These are phyloP conservation scores for Choloepus hoffmanni DNA, from an alignment of 2,113 vertebrate species.

Conservation along the genomic window DNA sequence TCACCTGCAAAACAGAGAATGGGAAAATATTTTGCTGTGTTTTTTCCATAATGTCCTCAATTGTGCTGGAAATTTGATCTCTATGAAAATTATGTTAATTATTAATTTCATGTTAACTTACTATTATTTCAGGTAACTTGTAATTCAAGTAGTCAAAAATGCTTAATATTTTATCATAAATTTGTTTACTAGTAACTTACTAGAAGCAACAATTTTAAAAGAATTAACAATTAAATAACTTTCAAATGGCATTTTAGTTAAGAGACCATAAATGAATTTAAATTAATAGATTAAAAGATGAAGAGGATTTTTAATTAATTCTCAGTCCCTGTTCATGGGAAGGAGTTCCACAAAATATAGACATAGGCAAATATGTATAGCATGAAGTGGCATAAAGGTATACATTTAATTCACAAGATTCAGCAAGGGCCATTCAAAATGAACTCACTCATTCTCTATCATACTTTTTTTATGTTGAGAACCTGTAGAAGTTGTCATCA, in stretches of 20 bases:
- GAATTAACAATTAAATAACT: not conserved
- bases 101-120: not conserved
- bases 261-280: not conserved
- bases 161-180: slow-evolving; percentile 1
- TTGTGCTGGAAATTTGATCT: not conserved
- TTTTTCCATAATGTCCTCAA: not conserved
- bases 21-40: not conserved
- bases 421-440: not conserved
- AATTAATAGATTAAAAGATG: not conserved
- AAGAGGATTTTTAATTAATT: not conserved
- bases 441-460: not conserved
- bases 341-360: not conserved
- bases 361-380: not conserved
- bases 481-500: not conserved
- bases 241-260: not conserved
- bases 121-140: not conserved
- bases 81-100: not conserved
- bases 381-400: no score
- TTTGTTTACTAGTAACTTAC: not conserved
- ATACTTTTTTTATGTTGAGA: not conserved
- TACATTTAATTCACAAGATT: not conserved
- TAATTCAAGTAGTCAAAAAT: not conserved
- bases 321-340: not conserved
- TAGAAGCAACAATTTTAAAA: not conserved
- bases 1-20: not conserved